Evolutionary conservation across 1,140 invertebrate species (phyloP), one percentile per base, ranked within the genome.

Genomic region (Cotesia vestalis): DNA sequence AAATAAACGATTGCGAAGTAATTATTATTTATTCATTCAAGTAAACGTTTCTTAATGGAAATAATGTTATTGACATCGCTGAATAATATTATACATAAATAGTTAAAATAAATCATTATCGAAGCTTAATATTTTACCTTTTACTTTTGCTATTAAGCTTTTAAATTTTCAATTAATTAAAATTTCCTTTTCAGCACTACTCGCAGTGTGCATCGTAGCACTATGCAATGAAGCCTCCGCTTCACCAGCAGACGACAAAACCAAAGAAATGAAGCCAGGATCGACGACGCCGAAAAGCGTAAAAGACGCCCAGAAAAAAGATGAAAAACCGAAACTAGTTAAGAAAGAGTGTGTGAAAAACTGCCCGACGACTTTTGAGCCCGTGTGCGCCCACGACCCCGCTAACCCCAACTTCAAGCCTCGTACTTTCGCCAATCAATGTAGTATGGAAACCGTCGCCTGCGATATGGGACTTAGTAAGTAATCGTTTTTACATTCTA

Each of bases 391-490:
- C 27, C 80, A 85, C 61, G 84, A 85, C 69, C 84, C 83, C 4
- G 60, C 74, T n/a, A 76, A 85, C 46, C 20, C 71, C 1, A 79
- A 9, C 17, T 69, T 71, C 14, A 85, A 85, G 14, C 79, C 84
- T 1, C 82, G 76, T 66, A 81, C 79, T 4, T 86, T 86, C 55
- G 82, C 79, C 1, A 81, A 63, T 4, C 74, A 78, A 35, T 86
- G 85, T 66, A 77, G 75, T 6, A 57, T 86, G 51, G 80, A 86
- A 14, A 73, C 79, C 14, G 52, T 80, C 69, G 86, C 86, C 55
- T 86, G 85, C 62, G 82, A 85, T 51, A 81, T 77, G 76, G 84
- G 81, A 78, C 75, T 79, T 17, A 85, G 85, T 86, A 75, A 81
- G 79, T 69, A 20, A 20, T 67, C 59, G 11, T 12, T 66, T 55